Percentiles rank a stretch among this genome's conserved stretches.
Evolutionary conservation across 1,140 invertebrate genomes (phyloP).

Genomic region (Cydia pomonella): DNA sequence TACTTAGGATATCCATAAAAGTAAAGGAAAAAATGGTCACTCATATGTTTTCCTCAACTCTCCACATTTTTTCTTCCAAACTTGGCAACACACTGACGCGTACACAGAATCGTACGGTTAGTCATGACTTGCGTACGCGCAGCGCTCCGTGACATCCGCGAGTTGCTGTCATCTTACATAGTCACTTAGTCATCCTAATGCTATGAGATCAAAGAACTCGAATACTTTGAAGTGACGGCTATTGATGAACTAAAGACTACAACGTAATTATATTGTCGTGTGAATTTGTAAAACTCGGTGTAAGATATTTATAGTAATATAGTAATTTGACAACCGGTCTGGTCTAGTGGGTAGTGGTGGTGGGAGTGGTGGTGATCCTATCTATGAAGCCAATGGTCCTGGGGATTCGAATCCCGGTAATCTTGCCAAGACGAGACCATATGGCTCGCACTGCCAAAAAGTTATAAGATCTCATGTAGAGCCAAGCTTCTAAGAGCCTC

Average conservation of each 20-base stretch:
- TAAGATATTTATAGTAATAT: too few relatives aligned
- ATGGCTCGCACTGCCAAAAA: too few relatives aligned
- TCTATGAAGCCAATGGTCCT: too few relatives aligned
- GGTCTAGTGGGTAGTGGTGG: too few relatives aligned
- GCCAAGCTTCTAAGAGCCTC: too few relatives aligned
- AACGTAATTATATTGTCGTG: background rate
- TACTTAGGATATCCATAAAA: background rate
- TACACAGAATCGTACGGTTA: background rate
- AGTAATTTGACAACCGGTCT: too few relatives aligned
- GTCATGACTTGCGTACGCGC: slow-evolving; percentile 2
- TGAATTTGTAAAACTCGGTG: too few relatives aligned
- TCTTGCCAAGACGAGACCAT: too few relatives aligned
- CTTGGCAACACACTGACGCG: slow-evolving; percentile 1
- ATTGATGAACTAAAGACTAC: background rate
- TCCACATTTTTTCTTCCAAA: background rate
- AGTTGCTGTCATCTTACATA: background rate
- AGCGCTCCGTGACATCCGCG: background rate
- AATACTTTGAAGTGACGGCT: background rate
- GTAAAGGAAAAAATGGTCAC: background rate
- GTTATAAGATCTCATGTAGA: too few relatives aligned
- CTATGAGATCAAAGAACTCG: background rate
- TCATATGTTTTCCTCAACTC: background rate
- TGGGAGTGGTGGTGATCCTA: too few relatives aligned
- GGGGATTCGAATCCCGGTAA: too few relatives aligned
- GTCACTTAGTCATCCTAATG: background rate